Evolutionary conservation across 2,113 vertebrate genomes (phyloP).

Genomic region (Myotis davidii): DNA sequence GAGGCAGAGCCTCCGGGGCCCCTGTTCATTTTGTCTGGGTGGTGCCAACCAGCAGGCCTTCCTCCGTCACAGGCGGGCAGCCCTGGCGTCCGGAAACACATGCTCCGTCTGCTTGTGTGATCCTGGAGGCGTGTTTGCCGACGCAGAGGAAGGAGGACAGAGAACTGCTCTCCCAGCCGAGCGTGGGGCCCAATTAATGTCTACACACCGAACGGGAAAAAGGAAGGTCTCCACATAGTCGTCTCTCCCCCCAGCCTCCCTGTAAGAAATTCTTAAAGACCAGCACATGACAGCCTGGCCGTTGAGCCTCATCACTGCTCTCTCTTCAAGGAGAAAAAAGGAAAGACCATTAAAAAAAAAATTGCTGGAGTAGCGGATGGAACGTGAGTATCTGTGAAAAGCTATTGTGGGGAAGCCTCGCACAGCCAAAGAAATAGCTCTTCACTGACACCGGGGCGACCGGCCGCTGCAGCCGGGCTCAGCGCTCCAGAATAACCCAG

Average conservation of each 20-base stretch:
- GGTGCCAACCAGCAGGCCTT: constrained; percentile 62
- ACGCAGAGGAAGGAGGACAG: not conserved
- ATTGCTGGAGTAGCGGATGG: not conserved
- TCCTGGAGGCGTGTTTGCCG: constrained; percentile 28
- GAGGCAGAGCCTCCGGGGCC: constrained; percentile 16
- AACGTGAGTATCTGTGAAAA: not conserved
- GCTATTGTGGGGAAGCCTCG: not conserved
- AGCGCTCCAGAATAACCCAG: not conserved
- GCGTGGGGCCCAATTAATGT: not conserved
- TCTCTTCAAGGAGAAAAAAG: constrained; percentile 22
- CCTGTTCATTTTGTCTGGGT: not conserved
- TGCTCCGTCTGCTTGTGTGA: not conserved
- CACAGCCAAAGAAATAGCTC: not conserved
- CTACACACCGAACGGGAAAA: not conserved
- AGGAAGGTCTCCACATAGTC: not conserved
- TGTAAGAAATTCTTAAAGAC: constrained; percentile 32
- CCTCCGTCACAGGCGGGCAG: constrained; percentile 39
- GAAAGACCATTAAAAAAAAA: not conserved
- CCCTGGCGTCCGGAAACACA: constrained; percentile 34
- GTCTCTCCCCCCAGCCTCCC: not conserved
- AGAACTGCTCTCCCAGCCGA: not conserved
- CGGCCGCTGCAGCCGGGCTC: not conserved
- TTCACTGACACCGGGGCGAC: constrained; percentile 9
- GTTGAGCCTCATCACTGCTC: constrained; percentile 40
- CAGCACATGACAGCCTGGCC: constrained; percentile 29